These are phyloP conservation scores for Nautilus pompilius DNA, from an alignment of 1,140 invertebrate genomes.

Conservation along the genomic window DNA sequence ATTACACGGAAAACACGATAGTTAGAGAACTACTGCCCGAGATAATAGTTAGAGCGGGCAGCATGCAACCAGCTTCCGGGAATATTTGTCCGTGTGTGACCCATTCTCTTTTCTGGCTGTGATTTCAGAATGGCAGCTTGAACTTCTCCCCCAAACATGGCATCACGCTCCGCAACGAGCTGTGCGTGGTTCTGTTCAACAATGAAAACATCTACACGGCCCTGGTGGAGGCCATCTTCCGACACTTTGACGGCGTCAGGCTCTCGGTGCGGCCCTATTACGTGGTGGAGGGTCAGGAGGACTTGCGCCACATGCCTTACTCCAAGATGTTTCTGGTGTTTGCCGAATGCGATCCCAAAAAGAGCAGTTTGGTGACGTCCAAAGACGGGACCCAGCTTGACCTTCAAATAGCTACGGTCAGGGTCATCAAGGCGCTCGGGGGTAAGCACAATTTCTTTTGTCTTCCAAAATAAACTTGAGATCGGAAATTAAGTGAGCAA, in stretches of 20 bases:
- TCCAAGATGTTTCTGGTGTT: conserved; percentile 33
- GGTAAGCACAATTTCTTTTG: conserved; percentile 12
- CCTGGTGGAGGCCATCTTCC: conserved; percentile 21
- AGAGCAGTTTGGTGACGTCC: background rate
- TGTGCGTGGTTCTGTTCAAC: conserved; percentile 31
- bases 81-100: no score
- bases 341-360: conserved; percentile 21
- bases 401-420: conserved; percentile 23
- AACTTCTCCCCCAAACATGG: conserved; percentile 26
- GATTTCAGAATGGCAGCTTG: conserved; percentile 21
- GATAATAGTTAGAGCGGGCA: no score
- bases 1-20: no score
- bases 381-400: conserved; percentile 11
- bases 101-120: no score
- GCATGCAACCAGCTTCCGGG: no score
- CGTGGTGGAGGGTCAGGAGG: conserved; percentile 26
- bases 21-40: no score
- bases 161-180: conserved; percentile 25
- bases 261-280: conserved; percentile 20
- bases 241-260: conserved; percentile 25
- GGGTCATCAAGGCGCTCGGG: conserved; percentile 25
- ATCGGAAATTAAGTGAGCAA: no score
- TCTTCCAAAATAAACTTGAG: background rate
- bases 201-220: conserved; percentile 19
- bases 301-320: conserved; percentile 25